Conservation (phyloP, 2,888 invertebrate species). For the Trilocha varians region DNA sequence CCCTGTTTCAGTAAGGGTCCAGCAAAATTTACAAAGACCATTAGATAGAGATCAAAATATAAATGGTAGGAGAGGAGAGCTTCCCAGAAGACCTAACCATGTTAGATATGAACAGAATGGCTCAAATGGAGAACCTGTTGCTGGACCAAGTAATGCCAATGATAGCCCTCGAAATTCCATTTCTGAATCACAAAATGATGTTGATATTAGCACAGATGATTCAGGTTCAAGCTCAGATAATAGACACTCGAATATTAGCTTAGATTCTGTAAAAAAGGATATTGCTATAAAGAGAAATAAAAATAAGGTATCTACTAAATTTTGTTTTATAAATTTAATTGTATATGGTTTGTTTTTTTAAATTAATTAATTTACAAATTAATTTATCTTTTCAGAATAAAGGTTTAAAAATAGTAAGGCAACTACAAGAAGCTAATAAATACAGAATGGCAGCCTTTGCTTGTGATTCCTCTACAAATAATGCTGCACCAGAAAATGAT, state of each 20-base stretch:
- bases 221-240: constrained; percentile 34
- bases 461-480: constrained; percentile 48
- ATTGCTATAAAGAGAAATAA: constrained; percentile 48
- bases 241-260: constrained; percentile 26
- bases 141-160: constrained; percentile 60
- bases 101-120: constrained; percentile 31
- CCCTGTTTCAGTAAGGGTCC: constrained; percentile 62
- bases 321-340: not conserved
- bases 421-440: constrained; percentile 64
- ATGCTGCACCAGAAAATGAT: constrained; percentile 54
- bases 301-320: constrained; percentile 35
- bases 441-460: constrained; percentile 71
- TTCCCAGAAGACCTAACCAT: constrained; percentile 49
- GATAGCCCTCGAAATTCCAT: constrained; percentile 20
- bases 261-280: constrained; percentile 47
- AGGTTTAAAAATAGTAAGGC: constrained; percentile 61
- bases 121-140: constrained; percentile 42
- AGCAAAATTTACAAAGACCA: constrained; percentile 63
- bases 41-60: constrained; percentile 81
- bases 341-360: not conserved
- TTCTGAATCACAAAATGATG: constrained; percentile 29
- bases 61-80: constrained; percentile 78
- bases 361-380: not conserved
- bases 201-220: constrained; percentile 21
- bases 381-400: constrained; percentile 50